Evolutionary conservation across 2,113 vertebrate genomes (phyloP).

Genomic region (Nibea albiflora): DNA sequence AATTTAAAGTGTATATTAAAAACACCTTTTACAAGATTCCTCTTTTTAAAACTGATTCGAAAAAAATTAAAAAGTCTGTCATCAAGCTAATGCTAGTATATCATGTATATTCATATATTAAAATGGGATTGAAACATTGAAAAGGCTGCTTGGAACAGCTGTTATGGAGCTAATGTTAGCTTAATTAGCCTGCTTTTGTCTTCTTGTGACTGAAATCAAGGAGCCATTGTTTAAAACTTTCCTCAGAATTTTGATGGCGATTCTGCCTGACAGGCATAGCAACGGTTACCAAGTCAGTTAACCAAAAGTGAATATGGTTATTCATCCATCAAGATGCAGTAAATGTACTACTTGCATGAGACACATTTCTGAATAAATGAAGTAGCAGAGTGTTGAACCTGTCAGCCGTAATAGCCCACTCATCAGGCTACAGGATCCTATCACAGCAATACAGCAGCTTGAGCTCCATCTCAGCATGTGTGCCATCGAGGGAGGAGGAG

Average conservation of each 20-base stretch:
- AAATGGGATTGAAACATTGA: background rate
- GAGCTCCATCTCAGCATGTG: conserved; percentile 29
- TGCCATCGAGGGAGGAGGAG: conserved; percentile 6
- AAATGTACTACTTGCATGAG: background rate
- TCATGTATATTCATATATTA: too few species aligned
- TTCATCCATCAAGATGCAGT: background rate
- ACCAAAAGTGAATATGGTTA: background rate
- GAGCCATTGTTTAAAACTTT: background rate
- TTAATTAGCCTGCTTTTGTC: background rate
- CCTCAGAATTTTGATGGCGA: too few species aligned
- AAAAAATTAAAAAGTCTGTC: too few species aligned
- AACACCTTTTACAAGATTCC: too few species aligned
- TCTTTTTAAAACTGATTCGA: too few species aligned
- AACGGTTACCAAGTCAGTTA: background rate
- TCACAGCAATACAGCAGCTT: conserved; percentile 25
- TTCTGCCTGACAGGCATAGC: too few species aligned
- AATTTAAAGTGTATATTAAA: too few species aligned
- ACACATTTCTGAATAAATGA: background rate
- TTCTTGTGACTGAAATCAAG: background rate
- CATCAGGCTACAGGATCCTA: conserved; percentile 41
- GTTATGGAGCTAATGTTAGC: background rate
- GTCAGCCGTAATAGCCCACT: conserved; percentile 26
- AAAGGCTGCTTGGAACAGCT: background rate
- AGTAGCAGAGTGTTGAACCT: background rate
- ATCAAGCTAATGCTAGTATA: too few species aligned